These are phyloP conservation scores for Hirtodrosophila confusa DNA, from an alignment of 2,888 invertebrate species.

Conservation along the genomic window DNA sequence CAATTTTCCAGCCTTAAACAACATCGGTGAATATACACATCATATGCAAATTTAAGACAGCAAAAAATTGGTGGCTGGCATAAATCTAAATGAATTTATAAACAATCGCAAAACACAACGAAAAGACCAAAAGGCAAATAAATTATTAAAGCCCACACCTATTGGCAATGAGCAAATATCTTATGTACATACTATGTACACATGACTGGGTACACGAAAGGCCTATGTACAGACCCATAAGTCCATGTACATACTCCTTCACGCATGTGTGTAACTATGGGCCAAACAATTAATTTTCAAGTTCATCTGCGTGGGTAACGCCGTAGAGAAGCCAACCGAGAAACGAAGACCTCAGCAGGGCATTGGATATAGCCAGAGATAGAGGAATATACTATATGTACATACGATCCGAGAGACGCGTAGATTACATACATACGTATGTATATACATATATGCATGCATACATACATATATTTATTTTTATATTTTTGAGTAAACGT, in stretches of 20 bases:
- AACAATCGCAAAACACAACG: constrained; percentile 64
- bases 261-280: constrained; percentile 52
- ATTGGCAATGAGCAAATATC: constrained; percentile 52
- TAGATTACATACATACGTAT: constrained; percentile 21
- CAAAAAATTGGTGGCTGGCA: constrained; percentile 28
- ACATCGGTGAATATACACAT: constrained; percentile 16
- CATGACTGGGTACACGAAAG: constrained; percentile 13
- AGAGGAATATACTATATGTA: constrained; percentile 18
- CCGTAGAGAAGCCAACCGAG: constrained; percentile 13
- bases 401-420: constrained; percentile 16
- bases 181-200: constrained; percentile 17
- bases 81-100: constrained; percentile 64
- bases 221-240: constrained; percentile 15
- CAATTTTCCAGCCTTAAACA: constrained; percentile 15
- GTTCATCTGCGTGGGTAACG: constrained; percentile 71
- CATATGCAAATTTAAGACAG: constrained; percentile 19
- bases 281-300: constrained; percentile 72
- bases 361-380: constrained; percentile 35
- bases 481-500: constrained; percentile 74
- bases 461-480: constrained; percentile 64
- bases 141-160: constrained; percentile 63
- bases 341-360: constrained; percentile 55
- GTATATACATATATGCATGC: constrained; percentile 7
- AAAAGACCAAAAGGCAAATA: constrained; percentile 51
- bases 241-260: constrained; percentile 12